Evolutionary conservation across 2,888 invertebrate genomes (phyloP).

Genomic region (Napeogenes inachia): DNA sequence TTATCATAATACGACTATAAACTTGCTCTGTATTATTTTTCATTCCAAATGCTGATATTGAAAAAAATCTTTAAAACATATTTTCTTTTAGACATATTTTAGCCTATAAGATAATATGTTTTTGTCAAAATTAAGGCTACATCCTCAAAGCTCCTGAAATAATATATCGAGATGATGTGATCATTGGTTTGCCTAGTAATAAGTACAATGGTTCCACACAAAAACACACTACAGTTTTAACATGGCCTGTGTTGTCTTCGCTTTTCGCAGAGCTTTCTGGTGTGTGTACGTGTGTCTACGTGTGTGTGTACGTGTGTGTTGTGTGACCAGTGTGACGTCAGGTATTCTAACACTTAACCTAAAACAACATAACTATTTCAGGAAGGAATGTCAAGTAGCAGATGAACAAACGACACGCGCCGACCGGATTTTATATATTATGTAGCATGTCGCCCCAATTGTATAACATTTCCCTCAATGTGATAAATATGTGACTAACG

Average conservation of each 20-base stretch:
- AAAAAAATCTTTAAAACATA: too few species aligned
- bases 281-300: background rate
- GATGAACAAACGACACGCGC: slow-evolving; percentile 38
- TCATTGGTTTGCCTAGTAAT: too few species aligned
- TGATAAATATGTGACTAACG: slow-evolving; percentile 57
- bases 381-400: slow-evolving; percentile 65
- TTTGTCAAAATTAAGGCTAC: too few species aligned
- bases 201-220: background rate
- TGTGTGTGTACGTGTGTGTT: background rate
- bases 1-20: too few species aligned
- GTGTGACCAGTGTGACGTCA: background rate
- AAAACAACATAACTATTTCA: slow-evolving; percentile 48
- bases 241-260: too few species aligned
- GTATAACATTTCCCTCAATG: slow-evolving; percentile 42
- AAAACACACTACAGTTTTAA: background rate
- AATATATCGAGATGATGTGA: too few species aligned
- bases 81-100: too few species aligned
- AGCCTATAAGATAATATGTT: too few species aligned
- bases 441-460: slow-evolving; percentile 35
- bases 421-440: background rate
- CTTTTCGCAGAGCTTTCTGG: too few species aligned
- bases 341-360: slow-evolving; percentile 19
- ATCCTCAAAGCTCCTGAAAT: too few species aligned
- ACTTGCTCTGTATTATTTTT: too few species aligned
- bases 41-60: too few species aligned